Conservation (phyloP, 2,113 vertebrate species). For the Symphodus melops region DNA sequence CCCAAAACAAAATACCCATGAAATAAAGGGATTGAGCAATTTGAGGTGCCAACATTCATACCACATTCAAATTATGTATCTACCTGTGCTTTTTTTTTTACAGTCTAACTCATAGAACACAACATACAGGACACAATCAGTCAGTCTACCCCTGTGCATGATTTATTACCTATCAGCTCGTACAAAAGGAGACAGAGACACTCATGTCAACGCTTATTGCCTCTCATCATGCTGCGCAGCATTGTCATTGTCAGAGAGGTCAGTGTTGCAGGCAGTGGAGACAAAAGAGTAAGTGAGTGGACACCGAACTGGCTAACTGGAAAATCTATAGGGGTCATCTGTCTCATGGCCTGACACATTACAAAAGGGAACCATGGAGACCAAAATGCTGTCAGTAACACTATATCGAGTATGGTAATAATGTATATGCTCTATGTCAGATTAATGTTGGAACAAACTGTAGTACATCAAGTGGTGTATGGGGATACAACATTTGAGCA, state of each 20-base stretch:
- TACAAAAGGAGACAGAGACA: slow-evolving; percentile 28
- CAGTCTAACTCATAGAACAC: background rate
- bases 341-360: slow-evolving; percentile 57
- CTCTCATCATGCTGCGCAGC: slow-evolving; percentile 20
- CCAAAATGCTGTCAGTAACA: slow-evolving; percentile 58
- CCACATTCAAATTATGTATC: background rate
- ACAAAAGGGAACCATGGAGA: slow-evolving; percentile 70
- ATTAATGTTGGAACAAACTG: background rate
- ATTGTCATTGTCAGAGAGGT: slow-evolving; percentile 34
- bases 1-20: slow-evolving; percentile 57
- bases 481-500: background rate
- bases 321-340: slow-evolving; percentile 72
- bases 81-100: background rate
- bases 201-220: slow-evolving; percentile 34
- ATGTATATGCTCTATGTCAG: slow-evolving; percentile 25
- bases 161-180: slow-evolving; percentile 40
- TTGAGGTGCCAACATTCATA: slow-evolving; percentile 37
- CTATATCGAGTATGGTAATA: slow-evolving; percentile 51
- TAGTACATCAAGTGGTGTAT: no score
- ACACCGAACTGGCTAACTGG: slow-evolving; percentile 59
- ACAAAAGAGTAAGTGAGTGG: slow-evolving; percentile 57
- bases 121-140: background rate
- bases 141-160: slow-evolving; percentile 28
- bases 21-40: slow-evolving; percentile 57
- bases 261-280: slow-evolving; percentile 3